These are phyloP conservation scores for Auanema freiburgensis DNA, from an alignment of 2,888 invertebrate species.

Conservation along the genomic window DNA sequence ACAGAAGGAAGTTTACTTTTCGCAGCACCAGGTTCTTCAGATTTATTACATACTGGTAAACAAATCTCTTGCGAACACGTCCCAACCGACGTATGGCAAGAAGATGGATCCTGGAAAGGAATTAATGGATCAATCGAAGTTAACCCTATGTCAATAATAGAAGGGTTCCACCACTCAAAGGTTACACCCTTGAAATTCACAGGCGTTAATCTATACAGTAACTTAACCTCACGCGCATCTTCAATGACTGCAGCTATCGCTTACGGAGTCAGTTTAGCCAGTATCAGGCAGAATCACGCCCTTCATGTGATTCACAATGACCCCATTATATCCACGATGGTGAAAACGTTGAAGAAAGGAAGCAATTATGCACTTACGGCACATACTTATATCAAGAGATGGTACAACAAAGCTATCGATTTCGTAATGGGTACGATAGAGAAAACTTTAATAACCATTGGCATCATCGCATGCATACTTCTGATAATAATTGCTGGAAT, in stretches of 20 bases:
- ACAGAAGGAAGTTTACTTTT: background rate
- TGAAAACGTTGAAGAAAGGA: no score
- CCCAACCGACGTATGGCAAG: background rate
- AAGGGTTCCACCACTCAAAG: background rate
- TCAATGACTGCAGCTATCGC: background rate
- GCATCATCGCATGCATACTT: no score
- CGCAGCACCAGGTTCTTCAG: conserved; percentile 4
- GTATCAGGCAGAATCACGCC: background rate
- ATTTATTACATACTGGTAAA: background rate
- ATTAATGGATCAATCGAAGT: background rate
- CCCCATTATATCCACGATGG: no score
- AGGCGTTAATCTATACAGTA: background rate
- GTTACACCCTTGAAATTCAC: background rate
- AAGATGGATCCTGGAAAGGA: background rate
- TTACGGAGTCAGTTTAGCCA: background rate
- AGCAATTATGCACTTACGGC: no score
- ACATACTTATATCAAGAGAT: no score
- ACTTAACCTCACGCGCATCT: background rate
- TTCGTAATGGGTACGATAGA: no score
- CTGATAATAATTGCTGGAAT: no score
- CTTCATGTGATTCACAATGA: no score
- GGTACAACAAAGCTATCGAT: no score
- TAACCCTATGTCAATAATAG: background rate
- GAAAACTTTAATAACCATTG: no score
- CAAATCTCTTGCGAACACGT: background rate